A percentile compares a stretch with the other conserved stretches of the same genome.
Evolutionary conservation across 2,797 vertebrate species (phyloP).

Genomic region (Lates japonicus): DNA sequence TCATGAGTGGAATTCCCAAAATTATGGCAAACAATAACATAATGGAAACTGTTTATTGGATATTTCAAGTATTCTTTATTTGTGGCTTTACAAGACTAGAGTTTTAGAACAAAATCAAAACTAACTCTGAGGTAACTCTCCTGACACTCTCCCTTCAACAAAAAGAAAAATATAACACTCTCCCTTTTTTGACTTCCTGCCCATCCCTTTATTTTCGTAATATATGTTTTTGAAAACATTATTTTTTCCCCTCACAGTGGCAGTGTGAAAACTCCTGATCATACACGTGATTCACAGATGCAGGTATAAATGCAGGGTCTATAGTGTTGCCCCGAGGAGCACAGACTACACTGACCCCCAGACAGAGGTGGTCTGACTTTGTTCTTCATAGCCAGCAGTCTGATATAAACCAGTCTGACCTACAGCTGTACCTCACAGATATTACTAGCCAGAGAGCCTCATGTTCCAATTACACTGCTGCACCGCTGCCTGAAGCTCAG

Average conservation of each 20-base stretch:
- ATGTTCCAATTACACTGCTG: constrained; percentile 75
- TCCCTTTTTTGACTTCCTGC: no score
- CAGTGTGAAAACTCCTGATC: constrained; percentile 29
- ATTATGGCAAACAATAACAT: not conserved
- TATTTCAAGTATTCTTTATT: not conserved
- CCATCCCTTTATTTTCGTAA: not conserved
- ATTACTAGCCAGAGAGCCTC: constrained; percentile 75
- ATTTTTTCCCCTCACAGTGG: not conserved
- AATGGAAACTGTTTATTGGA: not conserved
- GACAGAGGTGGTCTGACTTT: constrained; percentile 66
- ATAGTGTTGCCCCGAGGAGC: constrained; percentile 20
- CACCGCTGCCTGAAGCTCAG: constrained; percentile 69
- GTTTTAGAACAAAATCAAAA: not conserved
- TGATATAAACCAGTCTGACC: constrained; percentile 80
- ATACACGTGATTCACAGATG: constrained; percentile 45
- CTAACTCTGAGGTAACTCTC: not conserved
- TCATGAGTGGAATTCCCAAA: not conserved
- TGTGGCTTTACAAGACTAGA: not conserved
- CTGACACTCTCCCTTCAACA: not conserved
- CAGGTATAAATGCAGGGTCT: constrained; percentile 40
- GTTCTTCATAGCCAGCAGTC: constrained; percentile 52
- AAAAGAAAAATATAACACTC: not conserved
- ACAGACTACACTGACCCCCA: constrained; percentile 41
- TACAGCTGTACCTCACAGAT: constrained; percentile 73
- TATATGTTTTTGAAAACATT: not conserved